Evolutionary conservation across 2,797 vertebrate species (phyloP).

Genomic region (Yasuhikotakia modesta): DNA sequence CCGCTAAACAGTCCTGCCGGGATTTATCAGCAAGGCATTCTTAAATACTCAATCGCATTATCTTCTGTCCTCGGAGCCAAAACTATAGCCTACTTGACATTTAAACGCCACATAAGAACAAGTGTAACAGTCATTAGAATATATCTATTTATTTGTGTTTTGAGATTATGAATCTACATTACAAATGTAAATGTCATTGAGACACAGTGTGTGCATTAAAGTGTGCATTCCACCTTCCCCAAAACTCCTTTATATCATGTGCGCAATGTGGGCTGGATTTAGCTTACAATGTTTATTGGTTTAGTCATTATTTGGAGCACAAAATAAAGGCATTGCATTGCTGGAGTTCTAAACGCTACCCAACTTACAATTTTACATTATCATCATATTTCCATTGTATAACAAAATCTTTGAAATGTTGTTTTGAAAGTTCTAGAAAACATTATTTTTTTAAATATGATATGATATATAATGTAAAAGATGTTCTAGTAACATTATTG

Average conservation of each 20-base stretch:
- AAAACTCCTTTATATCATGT: not conserved
- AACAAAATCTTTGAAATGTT: no score
- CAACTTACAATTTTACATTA: no score
- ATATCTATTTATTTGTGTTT: not conserved
- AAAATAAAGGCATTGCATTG: not conserved
- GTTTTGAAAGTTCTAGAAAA: no score
- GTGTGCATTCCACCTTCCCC: no score
- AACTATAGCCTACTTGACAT: conserved; percentile 47
- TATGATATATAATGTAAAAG: no score
- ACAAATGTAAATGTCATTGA: not conserved
- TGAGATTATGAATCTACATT: not conserved
- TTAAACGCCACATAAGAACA: conserved; percentile 17
- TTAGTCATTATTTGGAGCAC: conserved; percentile 5
- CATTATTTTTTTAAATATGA: no score
- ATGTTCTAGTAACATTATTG: no score
- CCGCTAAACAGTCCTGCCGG: conserved; percentile 68
- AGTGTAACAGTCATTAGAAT: conserved; percentile 13
- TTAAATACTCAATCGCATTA: conserved; percentile 76
- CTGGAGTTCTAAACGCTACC: conserved; percentile 2
- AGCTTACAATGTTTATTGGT: conserved; percentile 2
- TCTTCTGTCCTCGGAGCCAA: conserved; percentile 52
- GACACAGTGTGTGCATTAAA: no score
- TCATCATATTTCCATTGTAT: no score
- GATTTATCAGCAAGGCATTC: conserved; percentile 72
- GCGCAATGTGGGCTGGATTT: not conserved